Evolutionary conservation across 1,140 invertebrate genomes (phyloP).

Genomic region (Meloidogyne floridensis): DNA sequence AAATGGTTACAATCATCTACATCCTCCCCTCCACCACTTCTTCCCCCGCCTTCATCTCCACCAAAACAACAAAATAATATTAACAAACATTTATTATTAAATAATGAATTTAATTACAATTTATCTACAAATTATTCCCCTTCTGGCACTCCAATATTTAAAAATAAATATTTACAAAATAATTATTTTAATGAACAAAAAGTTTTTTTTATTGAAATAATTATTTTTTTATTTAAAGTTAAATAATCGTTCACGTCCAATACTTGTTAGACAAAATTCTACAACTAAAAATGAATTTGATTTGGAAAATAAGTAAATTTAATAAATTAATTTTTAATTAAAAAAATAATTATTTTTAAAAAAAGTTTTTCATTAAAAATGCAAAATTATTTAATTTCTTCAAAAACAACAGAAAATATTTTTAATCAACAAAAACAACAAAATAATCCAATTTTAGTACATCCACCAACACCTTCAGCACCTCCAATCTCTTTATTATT

Average conservation of each 20-base stretch:
- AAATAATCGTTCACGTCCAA: not conserved
- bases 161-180: too few species aligned
- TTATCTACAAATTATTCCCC: too few species aligned
- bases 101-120: too few species aligned
- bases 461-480: conserved; percentile 31
- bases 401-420: conserved; percentile 12
- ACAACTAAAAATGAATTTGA: not conserved
- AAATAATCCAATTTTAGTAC: not conserved
- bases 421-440: not conserved
- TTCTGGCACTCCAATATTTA: not conserved
- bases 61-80: too few species aligned
- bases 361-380: not conserved
- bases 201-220: not conserved
- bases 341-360: not conserved
- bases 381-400: not conserved
- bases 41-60: too few species aligned
- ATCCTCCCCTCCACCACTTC: too few species aligned
- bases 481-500: conserved; percentile 30
- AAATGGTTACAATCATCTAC: too few species aligned
- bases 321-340: too few species aligned
- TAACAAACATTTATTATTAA: too few species aligned
- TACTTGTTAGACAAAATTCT: not conserved
- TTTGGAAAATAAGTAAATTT: not conserved
- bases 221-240: not conserved
- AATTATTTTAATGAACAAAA: not conserved